These are phyloP conservation scores for Ornithorhynchus anatinus DNA, from an alignment of 2,113 vertebrate genomes.

Conservation along the genomic window DNA sequence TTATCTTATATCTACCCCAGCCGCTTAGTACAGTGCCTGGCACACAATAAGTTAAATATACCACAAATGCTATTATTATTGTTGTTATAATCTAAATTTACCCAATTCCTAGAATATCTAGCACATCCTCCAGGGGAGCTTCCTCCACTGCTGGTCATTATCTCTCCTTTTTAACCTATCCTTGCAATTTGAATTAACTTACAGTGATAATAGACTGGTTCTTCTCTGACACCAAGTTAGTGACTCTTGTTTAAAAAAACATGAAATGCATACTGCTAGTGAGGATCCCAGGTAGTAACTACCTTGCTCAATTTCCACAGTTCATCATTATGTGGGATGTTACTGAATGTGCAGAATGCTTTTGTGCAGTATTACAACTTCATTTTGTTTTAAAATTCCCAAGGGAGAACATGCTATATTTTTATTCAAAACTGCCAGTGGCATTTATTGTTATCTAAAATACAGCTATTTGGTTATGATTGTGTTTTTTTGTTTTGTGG, in stretches of 20 bases:
- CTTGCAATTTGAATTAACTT: conserved; percentile 57
- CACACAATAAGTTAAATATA: no score
- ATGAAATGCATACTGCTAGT: conserved; percentile 25
- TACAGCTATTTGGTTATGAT: conserved; percentile 4
- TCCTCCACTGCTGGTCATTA: conserved; percentile 29
- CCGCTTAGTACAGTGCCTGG: no score
- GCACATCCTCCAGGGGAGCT: neutral
- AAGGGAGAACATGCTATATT: conserved; percentile 10
- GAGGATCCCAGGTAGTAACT: conserved; percentile 48
- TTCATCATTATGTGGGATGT: conserved; percentile 37
- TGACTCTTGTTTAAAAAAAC: conserved; percentile 44
- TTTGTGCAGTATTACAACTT: conserved; percentile 34
- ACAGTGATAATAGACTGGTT: conserved; percentile 19
- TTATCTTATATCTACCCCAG: no score
- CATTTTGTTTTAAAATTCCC: conserved; percentile 38
- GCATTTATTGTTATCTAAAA: conserved; percentile 33
- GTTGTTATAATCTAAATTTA: no score
- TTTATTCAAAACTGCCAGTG: conserved; percentile 16
- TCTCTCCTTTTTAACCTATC: conserved; percentile 14
- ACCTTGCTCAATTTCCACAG: conserved; percentile 35
- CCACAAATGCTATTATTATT: no score
- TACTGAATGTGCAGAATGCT: conserved; percentile 37
- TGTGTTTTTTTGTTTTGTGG: conserved; percentile 23
- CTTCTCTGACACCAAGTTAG: conserved; percentile 42
- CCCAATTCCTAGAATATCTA: no score